phyloP scores from a whole-genome alignment of 1,140 invertebrate genomes.

The Pygmarrhopalites habei region DNA sequence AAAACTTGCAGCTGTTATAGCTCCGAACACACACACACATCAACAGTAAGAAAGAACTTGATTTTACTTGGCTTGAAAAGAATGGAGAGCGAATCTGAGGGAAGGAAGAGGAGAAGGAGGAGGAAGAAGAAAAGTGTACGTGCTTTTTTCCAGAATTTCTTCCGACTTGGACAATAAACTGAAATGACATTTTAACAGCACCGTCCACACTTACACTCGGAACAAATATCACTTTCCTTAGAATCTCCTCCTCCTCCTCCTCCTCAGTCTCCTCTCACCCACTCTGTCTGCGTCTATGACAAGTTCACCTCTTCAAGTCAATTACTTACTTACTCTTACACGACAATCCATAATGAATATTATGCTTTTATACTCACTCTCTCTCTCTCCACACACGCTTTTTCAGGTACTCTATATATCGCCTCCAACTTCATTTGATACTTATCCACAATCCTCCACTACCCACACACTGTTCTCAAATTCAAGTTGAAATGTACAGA shows the following conservation, averaged over 20 bases:
- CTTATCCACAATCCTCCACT: too few species aligned
- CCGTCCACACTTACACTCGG: conserved; percentile 1
- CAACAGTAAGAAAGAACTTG: not conserved
- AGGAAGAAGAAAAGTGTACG: conserved; percentile 25
- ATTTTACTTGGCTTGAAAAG: not conserved
- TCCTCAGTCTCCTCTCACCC: not conserved
- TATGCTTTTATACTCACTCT: too few species aligned
- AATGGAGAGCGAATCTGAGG: not conserved
- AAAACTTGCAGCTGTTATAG: too few species aligned
- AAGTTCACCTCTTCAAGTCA: not conserved
- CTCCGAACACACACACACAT: too few species aligned
- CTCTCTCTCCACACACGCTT: not conserved
- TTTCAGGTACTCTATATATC: too few species aligned
- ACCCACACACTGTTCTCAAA: too few species aligned
- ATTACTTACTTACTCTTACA: not conserved
- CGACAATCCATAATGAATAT: not conserved
- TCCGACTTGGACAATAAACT: conserved; percentile 20
- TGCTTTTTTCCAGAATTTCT: conserved; percentile 31
- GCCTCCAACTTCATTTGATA: too few species aligned
- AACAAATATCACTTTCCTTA: conserved; percentile 30
- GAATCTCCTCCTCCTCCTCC: not conserved
- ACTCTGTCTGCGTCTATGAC: not conserved
- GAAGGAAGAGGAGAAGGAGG: not conserved
- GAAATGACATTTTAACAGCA: conserved; percentile 27
- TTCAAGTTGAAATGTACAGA: too few species aligned